These are phyloP conservation scores for Sternarchorhynchus goeldii DNA, from an alignment of 2,797 vertebrate genomes.

Conservation along the genomic window DNA sequence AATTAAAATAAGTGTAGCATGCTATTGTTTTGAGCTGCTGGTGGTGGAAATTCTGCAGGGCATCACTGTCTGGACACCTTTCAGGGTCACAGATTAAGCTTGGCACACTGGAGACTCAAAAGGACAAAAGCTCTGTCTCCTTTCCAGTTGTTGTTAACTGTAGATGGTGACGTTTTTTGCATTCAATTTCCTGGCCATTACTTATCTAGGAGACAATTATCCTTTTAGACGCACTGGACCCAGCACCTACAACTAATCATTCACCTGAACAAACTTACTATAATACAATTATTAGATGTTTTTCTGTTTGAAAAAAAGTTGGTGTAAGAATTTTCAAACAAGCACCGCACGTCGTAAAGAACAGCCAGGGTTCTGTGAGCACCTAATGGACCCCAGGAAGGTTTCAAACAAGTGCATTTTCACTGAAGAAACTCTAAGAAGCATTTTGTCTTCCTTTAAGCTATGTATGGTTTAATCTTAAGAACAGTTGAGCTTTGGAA, in stretches of 20 bases:
- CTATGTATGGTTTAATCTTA: slow-evolving; percentile 22
- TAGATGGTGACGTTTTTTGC: too few relatives aligned
- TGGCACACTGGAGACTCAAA: too few relatives aligned
- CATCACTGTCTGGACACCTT: not conserved
- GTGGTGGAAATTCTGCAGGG: not conserved
- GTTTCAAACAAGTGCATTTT: not conserved
- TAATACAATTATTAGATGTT: not conserved
- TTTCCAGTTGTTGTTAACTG: too few relatives aligned
- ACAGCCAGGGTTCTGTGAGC: not conserved
- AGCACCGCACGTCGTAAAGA: not conserved
- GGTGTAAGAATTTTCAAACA: not conserved
- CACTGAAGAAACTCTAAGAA: slow-evolving; percentile 29
- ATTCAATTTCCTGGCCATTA: not conserved
- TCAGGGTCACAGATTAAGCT: not conserved
- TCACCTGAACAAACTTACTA: not conserved
- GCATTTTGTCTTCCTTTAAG: slow-evolving; percentile 9
- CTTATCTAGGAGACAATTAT: not conserved
- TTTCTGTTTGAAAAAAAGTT: not conserved
- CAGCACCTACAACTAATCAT: not conserved
- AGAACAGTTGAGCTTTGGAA: slow-evolving; percentile 24
- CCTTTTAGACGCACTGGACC: not conserved
- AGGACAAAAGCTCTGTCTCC: too few relatives aligned
- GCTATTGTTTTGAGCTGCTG: not conserved
- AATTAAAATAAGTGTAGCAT: not conserved
- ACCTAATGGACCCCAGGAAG: not conserved